These are phyloP conservation scores for Nymphicus hollandicus DNA, from an alignment of 2,113 vertebrate species.

Conservation along the genomic window DNA sequence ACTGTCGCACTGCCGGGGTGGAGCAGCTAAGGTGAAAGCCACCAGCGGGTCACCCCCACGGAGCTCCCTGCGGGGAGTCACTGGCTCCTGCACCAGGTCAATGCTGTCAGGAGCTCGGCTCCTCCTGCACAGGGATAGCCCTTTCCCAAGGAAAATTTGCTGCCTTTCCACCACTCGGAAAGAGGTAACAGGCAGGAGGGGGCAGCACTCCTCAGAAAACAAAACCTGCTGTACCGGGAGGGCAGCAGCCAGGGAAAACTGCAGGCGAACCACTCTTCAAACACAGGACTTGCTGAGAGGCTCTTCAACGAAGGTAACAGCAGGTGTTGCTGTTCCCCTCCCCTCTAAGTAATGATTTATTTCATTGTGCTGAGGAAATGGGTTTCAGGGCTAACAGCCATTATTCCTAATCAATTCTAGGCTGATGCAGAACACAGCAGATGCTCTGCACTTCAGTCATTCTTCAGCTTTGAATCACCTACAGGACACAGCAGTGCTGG, in stretches of 20 bases:
- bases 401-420: constrained; percentile 10
- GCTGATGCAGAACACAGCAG: constrained; percentile 11
- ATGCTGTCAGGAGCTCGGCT: neutral
- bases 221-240: neutral
- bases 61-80: neutral
- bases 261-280: neutral
- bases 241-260: neutral
- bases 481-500: neutral
- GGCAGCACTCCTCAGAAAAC: neutral
- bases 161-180: fast-evolving
- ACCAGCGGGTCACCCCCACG: neutral
- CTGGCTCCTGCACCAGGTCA: neutral
- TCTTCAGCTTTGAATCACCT: constrained; percentile 2
- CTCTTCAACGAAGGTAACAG: neutral
- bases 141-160: neutral
- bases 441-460: neutral
- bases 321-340: neutral
- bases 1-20: fast-evolving
- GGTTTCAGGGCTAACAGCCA: neutral
- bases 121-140: neutral
- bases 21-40: neutral
- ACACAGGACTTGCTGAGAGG: neutral
- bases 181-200: neutral
- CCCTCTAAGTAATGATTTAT: neutral
- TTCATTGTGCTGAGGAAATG: neutral